Evolutionary conservation across 2,797 vertebrate genomes (phyloP), one percentile per base, ranked within the genome.

Genomic region (Toxotes lorentzi): DNA sequence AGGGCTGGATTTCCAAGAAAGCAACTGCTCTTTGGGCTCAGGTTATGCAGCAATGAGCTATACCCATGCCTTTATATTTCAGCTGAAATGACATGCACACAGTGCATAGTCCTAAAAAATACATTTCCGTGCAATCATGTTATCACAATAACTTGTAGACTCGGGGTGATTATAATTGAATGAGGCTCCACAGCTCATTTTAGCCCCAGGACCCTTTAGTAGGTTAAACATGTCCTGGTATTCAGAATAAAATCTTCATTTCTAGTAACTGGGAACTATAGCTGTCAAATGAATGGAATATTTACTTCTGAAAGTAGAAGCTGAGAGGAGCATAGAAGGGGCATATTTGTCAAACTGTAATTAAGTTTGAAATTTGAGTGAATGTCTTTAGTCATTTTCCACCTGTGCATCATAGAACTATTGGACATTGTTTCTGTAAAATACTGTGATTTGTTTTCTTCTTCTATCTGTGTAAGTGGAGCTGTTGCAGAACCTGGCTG

Each of bases 401-500:
- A 40, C 6, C 3, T 9, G 27, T 58, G 48, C 8, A 48, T 24
- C 47, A 14, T 2, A 24, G 17, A 30, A 30, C 27, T 30, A 30
- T 30, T 30, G n/a, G n/a, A n/a, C n/a, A n/a, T n/a, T n/a, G n/a
- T 56, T 53, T 48, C 54, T 57, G 21, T 23, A 32, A 61, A 61
- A 21, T n/a, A 8, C 21, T 69, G 23, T 30, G 34, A 43, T 76
- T 67, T 54, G 57, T 78, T 59, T 59, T 50, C 13, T 21, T 30
- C 13, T 12, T 78, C 40, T 72, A 60, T 48, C 35, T 51, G 50
- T 70, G 40, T 54, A 57, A 77, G 62, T 58, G 4, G 67, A 50
- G 64, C 73, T 66, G 64, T 43, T 63, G 40, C n/a, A 66, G 60
- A 79, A 64, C 40, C 56, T 40, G 64, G 30, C 27, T 80, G 65